Conservation (phyloP, 1,140 invertebrate species). For the Notospermus geniculatus region DNA sequence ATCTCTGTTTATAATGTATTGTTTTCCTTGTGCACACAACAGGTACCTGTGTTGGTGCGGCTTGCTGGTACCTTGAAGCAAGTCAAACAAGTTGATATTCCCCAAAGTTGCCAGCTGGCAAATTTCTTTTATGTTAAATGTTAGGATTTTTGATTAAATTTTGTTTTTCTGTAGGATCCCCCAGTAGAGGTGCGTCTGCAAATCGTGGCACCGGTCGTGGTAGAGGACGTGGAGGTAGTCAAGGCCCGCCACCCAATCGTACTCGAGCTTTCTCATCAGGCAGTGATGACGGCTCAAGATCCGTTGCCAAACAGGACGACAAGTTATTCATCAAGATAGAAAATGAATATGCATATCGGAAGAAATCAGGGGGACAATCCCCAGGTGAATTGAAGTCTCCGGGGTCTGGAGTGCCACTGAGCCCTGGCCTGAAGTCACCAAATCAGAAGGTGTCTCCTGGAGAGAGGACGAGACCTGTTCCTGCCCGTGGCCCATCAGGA, state of each 20-base stretch:
- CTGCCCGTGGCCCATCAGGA: not conserved
- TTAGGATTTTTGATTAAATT: too few species aligned
- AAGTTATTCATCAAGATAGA: slow-evolving; percentile 14
- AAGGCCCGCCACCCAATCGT: not conserved
- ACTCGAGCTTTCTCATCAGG: slow-evolving; percentile 9
- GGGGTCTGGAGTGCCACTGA: not conserved
- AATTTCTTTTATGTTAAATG: too few species aligned
- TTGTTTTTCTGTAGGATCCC: too few species aligned
- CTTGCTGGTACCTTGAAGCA: too few species aligned
- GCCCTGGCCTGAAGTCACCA: not conserved
- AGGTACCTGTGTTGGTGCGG: too few species aligned
- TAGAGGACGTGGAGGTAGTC: not conserved
- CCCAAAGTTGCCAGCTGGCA: too few species aligned
- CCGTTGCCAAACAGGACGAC: slow-evolving; percentile 14
- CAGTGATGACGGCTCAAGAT: slow-evolving; percentile 10
- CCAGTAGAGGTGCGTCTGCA: too few species aligned
- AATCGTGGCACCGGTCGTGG: not conserved
- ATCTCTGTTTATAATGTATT: too few species aligned
- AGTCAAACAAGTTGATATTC: too few species aligned
- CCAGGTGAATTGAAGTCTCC: too few species aligned
- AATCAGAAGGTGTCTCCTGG: not conserved
- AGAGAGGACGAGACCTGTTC: not conserved
- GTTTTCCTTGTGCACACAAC: too few species aligned
- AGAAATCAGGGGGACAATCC: not conserved
- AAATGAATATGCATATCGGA: not conserved